phyloP scores from a whole-genome alignment of 2,888 invertebrate genomes.

The Coremacera marginata region DNA sequence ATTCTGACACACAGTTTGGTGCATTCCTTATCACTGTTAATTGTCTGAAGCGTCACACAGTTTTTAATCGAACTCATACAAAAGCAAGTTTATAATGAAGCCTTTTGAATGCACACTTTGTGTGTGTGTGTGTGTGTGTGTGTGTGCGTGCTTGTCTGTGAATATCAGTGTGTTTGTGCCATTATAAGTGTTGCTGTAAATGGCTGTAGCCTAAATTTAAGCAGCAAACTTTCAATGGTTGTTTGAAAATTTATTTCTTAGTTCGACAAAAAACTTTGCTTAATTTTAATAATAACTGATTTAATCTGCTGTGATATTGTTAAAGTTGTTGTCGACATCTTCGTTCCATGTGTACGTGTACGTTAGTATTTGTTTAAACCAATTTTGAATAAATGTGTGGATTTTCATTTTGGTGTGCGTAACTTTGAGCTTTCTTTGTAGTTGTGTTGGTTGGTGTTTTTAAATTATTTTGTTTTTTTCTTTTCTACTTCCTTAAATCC shows the following conservation, averaged over 20 bases:
- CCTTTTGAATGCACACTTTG: slow-evolving; percentile 12
- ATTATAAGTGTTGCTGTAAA: neutral
- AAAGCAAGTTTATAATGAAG: neutral
- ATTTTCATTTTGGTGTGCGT: neutral
- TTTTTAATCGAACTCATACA: neutral
- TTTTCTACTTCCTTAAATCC: neutral
- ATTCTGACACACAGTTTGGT: too few species aligned
- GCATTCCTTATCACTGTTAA: too few species aligned
- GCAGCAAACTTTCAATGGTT: neutral
- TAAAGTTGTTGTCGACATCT: neutral
- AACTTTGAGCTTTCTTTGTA: neutral
- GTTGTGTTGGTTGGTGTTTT: neutral
- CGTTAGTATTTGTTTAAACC: neutral
- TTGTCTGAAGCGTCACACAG: too few species aligned
- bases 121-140: neutral
- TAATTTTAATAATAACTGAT: slow-evolving; percentile 7
- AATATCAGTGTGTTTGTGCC: neutral
- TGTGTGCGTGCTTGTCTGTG: neutral
- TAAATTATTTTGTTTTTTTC: neutral
- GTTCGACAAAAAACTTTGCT: neutral
- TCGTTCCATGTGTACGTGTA: neutral
- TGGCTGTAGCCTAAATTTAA: neutral
- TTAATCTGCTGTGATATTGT: neutral
- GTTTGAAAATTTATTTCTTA: neutral
- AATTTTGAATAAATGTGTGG: neutral